These are phyloP conservation scores for Drosophila yakuba DNA, from an alignment of 1,140 invertebrate species.

Conservation along the genomic window DNA sequence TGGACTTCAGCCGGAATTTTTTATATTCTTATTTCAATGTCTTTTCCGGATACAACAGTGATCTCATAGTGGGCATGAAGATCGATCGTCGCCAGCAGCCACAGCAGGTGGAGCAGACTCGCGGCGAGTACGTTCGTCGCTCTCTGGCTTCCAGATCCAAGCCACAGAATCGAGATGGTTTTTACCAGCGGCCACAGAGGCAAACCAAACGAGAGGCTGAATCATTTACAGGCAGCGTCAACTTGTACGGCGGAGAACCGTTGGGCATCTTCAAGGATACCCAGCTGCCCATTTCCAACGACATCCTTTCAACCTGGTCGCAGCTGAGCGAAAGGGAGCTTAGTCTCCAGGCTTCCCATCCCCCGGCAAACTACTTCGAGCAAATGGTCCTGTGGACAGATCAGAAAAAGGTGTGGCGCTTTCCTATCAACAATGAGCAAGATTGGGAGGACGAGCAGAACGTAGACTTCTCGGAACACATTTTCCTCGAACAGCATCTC, in stretches of 20 bases:
- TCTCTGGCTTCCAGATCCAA: conserved; percentile 56
- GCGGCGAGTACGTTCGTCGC: conserved; percentile 75
- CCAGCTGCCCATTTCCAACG: conserved; percentile 81
- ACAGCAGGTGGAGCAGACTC: conserved; percentile 80
- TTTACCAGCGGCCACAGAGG: conserved; percentile 36
- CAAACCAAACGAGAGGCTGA: conserved; percentile 63
- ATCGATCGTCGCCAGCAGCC: conserved; percentile 86
- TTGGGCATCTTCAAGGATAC: conserved; percentile 87
- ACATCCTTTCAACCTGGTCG: conserved; percentile 89
- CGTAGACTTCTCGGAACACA: conserved; percentile 95
- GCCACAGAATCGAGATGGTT: conserved; percentile 18
- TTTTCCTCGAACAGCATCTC: conserved; percentile 95
- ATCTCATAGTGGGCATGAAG: conserved; percentile 90
- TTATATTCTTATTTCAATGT: neutral
- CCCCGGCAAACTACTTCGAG: conserved; percentile 95
- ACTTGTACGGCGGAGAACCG: conserved; percentile 87
- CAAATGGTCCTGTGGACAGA: conserved; percentile 98
- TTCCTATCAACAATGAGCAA: conserved; percentile 99
- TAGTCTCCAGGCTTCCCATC: conserved; percentile 87
- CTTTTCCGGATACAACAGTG: conserved; percentile 85
- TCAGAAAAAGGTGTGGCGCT: conserved; percentile 97
- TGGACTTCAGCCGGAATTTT: neutral
- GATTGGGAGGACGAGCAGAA: conserved; percentile 92
- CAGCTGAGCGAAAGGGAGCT: conserved; percentile 88
- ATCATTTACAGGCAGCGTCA: conserved; percentile 78